Base-by-base conservation (phyloP, 2,113 vertebrate species). In the Plecturocebus donacophilus region DNA sequence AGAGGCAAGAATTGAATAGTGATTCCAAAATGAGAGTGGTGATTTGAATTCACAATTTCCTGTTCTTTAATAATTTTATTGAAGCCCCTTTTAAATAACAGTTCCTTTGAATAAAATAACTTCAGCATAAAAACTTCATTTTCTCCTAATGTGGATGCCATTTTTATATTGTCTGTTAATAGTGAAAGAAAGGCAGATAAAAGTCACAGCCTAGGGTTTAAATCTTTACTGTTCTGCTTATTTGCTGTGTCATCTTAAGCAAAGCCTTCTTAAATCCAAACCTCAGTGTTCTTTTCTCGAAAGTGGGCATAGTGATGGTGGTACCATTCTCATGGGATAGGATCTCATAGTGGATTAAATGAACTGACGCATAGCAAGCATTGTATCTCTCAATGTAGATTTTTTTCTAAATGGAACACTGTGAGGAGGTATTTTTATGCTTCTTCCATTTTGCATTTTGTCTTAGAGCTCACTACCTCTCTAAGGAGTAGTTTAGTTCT, bases 401-500 rank as follows among this genome's bases (percentile, higher is more conserved):
- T 8, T 66, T 93, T 93, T 45, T 79, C 40, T 52, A 3, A 0
- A 0, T 23, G 3, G 35, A 95, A 49, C n/a, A 19, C 38, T 4
- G 16, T 0, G 0, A 92, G 84, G 0, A 90, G 75, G 11, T 8
- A 45, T 54, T 84, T 54, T 82, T 35, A 47, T 49, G 20, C 38
- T 45, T 32, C 56, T 90, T 73, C n/a, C 47, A 27, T 40, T 91
- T 54, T 71, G 17, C 47, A 5, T 75, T 86, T 93, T 83, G 40
- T 95, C 4, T 70, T 16, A 61, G 35, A 85, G 70, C 42, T 76
- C 91, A 61, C 35, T 80, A n/a, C 42, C 17, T 89, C 27, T 96
- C 79, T 83, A 83, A 71, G n/a, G 68, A 95, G 47, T 20, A 89
- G 79, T 75, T 70, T 80, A 84, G 90, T 70, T 76, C 75, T 87